A percentile compares a stretch with the other conserved stretches of the same genome.
These are phyloP conservation scores for Nomada goodeniana DNA, from an alignment of 2,888 invertebrate genomes.

Conservation along the genomic window DNA sequence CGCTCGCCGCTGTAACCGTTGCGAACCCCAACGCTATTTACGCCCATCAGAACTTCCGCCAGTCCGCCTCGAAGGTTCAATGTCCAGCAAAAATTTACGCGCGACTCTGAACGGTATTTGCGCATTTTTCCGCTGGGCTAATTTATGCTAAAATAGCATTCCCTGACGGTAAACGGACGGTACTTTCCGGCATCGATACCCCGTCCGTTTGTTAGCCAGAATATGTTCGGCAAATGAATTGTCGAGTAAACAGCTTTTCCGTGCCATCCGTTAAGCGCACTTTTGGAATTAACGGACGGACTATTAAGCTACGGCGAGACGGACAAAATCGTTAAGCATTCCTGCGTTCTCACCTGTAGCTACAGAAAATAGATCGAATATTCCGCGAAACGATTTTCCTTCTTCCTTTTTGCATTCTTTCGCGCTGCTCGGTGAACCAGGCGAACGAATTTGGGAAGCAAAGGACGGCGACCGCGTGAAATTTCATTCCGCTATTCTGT, in stretches of 20 bases:
- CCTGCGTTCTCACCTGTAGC: background rate
- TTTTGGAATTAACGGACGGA: slow-evolving; percentile 27
- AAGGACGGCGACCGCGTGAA: background rate
- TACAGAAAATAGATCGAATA: slow-evolving; percentile 10
- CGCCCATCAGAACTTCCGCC: too few species aligned
- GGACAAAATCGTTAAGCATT: background rate
- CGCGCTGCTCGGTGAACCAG: background rate
- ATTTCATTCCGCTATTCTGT: slow-evolving; percentile 22
- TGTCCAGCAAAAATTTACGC: too few species aligned
- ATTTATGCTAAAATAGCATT: slow-evolving; percentile 25
- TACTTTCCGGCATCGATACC: background rate
- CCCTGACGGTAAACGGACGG: background rate
- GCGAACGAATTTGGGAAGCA: background rate
- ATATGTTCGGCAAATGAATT: slow-evolving; percentile 28
- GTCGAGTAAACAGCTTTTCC: slow-evolving; percentile 20
- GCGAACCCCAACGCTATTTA: background rate
- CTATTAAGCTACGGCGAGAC: background rate
- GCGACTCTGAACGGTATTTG: too few species aligned
- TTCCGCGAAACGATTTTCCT: background rate
- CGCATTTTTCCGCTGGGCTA: too few species aligned
- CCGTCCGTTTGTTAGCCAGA: background rate
- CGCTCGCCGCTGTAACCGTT: background rate
- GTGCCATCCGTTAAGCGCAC: background rate
- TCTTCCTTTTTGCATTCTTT: slow-evolving; percentile 14
- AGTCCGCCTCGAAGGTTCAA: too few species aligned